These are phyloP conservation scores for Ectobius pallidus DNA, from an alignment of 2,888 invertebrate species.

Conservation along the genomic window DNA sequence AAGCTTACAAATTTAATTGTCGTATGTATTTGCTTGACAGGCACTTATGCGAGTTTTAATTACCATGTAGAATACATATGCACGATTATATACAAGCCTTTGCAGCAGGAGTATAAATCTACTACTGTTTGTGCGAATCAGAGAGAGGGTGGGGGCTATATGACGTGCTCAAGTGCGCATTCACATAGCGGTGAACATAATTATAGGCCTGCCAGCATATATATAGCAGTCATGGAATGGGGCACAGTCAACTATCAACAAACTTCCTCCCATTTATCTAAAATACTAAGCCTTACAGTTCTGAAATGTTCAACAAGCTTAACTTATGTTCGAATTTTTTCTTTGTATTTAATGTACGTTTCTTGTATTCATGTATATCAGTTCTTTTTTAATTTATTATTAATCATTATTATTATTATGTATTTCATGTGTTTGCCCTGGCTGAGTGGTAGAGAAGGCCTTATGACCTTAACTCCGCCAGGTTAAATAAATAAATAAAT, in stretches of 20 bases:
- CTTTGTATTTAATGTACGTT: no score
- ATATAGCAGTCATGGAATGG: not conserved
- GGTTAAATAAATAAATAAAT: no score
- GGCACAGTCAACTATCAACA: not conserved
- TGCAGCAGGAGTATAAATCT: slow-evolving; percentile 5
- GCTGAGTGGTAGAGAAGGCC: no score
- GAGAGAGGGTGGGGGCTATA: not conserved
- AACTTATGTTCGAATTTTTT: no score
- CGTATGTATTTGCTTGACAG: slow-evolving; percentile 14
- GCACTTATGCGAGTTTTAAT: slow-evolving; percentile 25
- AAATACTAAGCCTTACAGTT: not conserved
- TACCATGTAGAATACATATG: slow-evolving; percentile 12
- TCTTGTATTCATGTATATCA: no score
- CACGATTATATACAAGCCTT: not conserved
- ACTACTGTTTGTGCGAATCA: slow-evolving; percentile 6
- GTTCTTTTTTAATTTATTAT: no score
- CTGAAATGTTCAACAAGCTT: not conserved
- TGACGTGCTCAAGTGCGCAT: slow-evolving; percentile 16
- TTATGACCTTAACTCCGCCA: no score
- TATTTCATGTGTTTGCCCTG: no score
- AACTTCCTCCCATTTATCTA: not conserved
- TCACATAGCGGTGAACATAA: slow-evolving; percentile 20
- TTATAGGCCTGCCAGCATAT: not conserved
- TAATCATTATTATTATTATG: no score
- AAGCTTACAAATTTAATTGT: slow-evolving; percentile 21